A percentile compares a stretch with the other conserved stretches of the same genome.
Evolutionary conservation across 2,797 vertebrate species (phyloP).

Genomic region (Phalloptychus januarius): DNA sequence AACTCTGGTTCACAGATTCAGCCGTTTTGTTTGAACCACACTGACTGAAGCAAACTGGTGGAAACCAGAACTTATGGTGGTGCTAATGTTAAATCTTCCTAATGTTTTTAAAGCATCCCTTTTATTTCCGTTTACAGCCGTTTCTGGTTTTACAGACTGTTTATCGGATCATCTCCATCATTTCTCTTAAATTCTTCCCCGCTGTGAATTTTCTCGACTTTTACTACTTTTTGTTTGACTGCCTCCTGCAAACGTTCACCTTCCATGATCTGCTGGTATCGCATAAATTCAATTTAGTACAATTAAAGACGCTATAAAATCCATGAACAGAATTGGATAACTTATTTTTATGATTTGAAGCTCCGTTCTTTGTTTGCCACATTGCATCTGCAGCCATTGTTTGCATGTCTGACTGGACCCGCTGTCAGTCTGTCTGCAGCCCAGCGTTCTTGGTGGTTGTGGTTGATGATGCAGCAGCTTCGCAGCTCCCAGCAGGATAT

Average conservation of each 20-base stretch:
- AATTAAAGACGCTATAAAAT: not conserved
- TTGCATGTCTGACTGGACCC: not conserved
- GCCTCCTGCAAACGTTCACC: not conserved
- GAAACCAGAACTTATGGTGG: not conserved
- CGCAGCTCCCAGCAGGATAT: not conserved
- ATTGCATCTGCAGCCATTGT: not conserved
- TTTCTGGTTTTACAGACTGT: slow-evolving; percentile 40
- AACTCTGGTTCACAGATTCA: too few relatives aligned
- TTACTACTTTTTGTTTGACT: not conserved
- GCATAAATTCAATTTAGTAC: not conserved
- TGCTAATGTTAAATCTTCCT: not conserved
- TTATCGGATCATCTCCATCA: slow-evolving; percentile 26
- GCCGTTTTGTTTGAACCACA: not conserved
- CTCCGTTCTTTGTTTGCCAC: not conserved
- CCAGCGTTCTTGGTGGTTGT: not conserved
- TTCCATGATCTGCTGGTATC: not conserved
- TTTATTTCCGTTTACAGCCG: slow-evolving; percentile 55
- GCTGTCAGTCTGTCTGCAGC: not conserved
- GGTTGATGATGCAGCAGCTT: not conserved
- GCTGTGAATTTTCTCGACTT: slow-evolving; percentile 12
- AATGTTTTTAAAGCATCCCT: slow-evolving; percentile 62
- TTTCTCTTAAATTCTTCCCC: slow-evolving; percentile 21
- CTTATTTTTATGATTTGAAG: not conserved
- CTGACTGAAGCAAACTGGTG: not conserved
- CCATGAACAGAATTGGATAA: not conserved